Base-by-base conservation (phyloP, 1,140 invertebrate genomes). In the Cardiocondyla obscurior region DNA sequence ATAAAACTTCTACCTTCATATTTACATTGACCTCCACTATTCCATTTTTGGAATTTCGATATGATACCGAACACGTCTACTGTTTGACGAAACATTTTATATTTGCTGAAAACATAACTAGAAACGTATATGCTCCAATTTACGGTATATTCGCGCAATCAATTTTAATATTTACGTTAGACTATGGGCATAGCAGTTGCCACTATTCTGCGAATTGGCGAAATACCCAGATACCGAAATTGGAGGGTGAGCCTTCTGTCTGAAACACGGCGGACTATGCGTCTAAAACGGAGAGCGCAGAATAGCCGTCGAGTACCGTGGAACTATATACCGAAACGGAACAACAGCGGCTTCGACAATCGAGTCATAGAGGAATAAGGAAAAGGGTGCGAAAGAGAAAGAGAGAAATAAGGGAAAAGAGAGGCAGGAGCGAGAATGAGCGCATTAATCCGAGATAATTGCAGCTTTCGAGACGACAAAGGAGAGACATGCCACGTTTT, bases 401-500 rank as follows among this genome's bases (percentile, higher is more conserved):
- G 10, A 62, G 33, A 39, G 33, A 39, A 10, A n/a, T 39, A 10
- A 10, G 7, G 55, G 12, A 4, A 19, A n/a, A 39, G 58, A 14
- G 33, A 14, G 58, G 28, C 12, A 33, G 46, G 19, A 28, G 6
- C 2, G 72, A 57, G 16, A 25, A 16, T 16, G 58, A 79, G 44
- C 46, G 39, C 51, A 84, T 86, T 87, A 87, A 87, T 87, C 64
- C 81, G 67, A 87, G 81, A 51, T 87, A 87, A 87, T 86, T 87
- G 69, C 81, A 72, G 81, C 39, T 30, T 10, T 25, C 36, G 42
- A 58, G 67, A 84, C 74, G 81, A 87, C 85, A 87, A 87, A 87
- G 81, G 55, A 81, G 6, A n/a, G 22, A 33, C 16, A 73, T 67
- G 67, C 55, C 19, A 44, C 55, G 67, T 44, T 85, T 60, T 85